Evolutionary conservation across 2,113 vertebrate genomes (phyloP), one percentile per base, ranked within the genome.

Genomic region (Vimba vimba): DNA sequence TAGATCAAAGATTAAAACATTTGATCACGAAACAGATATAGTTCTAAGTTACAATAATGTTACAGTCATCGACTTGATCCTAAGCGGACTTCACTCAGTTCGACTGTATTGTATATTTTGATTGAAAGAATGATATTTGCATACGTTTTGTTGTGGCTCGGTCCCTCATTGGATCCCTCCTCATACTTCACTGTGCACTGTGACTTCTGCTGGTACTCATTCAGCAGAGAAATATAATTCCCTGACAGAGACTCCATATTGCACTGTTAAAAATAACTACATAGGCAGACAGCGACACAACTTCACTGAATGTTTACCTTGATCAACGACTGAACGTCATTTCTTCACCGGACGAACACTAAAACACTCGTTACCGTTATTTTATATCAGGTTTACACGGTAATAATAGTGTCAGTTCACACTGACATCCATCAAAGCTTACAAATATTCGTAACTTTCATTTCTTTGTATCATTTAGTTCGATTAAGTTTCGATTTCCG

Each of bases 61-160:
- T 1, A n/a, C n/a, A 25, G 4, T 62, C 3, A 5, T 62, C 25
- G n/a, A 12, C 10, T n/a, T 9, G 43, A 21, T 77, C 64, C 12
- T 33, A 15, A 3, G 13, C 15, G 19, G 30, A 69, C 64, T 9
- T 68, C 10, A 27, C 62, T 64, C 12, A 6, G 2, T 15, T 64
- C 27, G 4, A 3, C 27, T 1, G 30, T 30, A 30, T 30, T 30
- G 30, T 33, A 1, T 13, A 6, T 43, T 9, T 23, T 25, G 19
- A 21, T 7, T 8, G 55, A 30, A 36, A 19, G 12, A 75, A 74
- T 36, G 1, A 21, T 6, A 7, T 50, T 30, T 27, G 90, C 93
- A 91, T 86, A 95, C 95, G 78, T 94, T 74, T 86, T 93, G 1
- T 88, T 89, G 83, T 94, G 93, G 27, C 90, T 93, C 0, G 89